Percentiles rank a stretch among this genome's conserved stretches.
phyloP scores from a whole-genome alignment of 2,797 vertebrate species.

The Antennarius maculatus region DNA sequence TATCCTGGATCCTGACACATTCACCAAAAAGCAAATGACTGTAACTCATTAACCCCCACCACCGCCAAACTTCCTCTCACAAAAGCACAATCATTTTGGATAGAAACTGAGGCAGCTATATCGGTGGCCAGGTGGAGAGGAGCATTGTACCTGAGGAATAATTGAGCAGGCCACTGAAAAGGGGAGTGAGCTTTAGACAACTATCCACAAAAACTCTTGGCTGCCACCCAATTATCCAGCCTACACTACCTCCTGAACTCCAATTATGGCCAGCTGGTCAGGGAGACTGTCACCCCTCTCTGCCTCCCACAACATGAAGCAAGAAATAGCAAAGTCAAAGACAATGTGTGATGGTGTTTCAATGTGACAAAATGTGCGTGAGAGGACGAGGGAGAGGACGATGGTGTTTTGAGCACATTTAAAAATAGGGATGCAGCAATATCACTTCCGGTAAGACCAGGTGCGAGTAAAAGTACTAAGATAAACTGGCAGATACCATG shows the following conservation, averaged over 20 bases:
- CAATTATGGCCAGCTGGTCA: conserved; percentile 75
- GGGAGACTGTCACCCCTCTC: conserved; percentile 69
- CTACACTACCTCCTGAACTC: conserved; percentile 70
- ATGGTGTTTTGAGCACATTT: conserved; percentile 15
- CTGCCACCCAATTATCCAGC: conserved; percentile 77
- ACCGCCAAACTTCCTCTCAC: conserved; percentile 1
- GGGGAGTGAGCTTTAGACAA: conserved; percentile 60
- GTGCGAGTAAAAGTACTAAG: too few species aligned
- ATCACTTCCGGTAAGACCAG: too few species aligned
- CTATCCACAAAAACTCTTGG: conserved; percentile 68
- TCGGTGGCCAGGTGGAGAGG: conserved; percentile 43
- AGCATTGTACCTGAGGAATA: conserved; percentile 64
- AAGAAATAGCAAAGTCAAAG: conserved; percentile 70
- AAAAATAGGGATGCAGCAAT: conserved; percentile 3
- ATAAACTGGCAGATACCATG: too few species aligned
- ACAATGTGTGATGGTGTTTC: conserved; percentile 56
- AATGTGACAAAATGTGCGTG: conserved; percentile 9
- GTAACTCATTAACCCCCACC: conserved; percentile 32
- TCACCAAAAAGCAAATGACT: neutral
- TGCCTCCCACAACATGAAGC: conserved; percentile 33
- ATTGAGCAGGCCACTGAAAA: conserved; percentile 70
- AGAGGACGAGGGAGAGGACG: neutral
- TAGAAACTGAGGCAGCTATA: conserved; percentile 54
- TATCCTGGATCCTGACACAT: neutral
- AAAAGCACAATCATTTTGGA: conserved; percentile 22